These are phyloP conservation scores for Mythimna impura DNA, from an alignment of 2,888 invertebrate species.

Conservation along the genomic window DNA sequence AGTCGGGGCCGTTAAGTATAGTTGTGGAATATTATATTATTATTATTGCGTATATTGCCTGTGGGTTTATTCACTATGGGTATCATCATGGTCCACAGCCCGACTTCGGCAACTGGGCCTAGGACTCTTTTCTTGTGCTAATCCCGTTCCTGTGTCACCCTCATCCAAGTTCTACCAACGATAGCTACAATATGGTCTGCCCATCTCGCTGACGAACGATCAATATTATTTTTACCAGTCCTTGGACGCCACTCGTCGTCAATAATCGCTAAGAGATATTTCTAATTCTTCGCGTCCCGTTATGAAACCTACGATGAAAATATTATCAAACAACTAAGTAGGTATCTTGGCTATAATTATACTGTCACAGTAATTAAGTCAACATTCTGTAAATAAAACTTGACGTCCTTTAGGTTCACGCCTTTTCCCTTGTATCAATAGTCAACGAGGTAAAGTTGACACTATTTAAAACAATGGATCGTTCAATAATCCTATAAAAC, in stretches of 20 bases:
- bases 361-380: conserved; percentile 7
- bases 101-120: no score
- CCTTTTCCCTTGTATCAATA: conserved; percentile 20
- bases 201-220: no score
- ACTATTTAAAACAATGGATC: conserved; percentile 36
- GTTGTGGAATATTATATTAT: no score
- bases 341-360: conserved; percentile 16
- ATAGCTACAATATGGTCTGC: no score
- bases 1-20: no score
- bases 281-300: background rate
- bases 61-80: background rate
- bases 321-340: background rate
- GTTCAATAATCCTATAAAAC: conserved; percentile 7
- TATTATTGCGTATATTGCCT: no score
- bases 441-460: conserved; percentile 8
- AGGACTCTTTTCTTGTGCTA: no score
- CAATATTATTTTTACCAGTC: no score
- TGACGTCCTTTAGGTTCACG: conserved; percentile 10
- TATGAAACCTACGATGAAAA: no score
- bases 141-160: no score
- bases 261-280: background rate
- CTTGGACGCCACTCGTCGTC: no score
- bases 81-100: background rate
- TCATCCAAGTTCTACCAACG: no score
- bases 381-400: conserved; percentile 22